Conservation (phyloP, 2,113 vertebrate genomes). For the Tachysurus vachellii region DNA sequence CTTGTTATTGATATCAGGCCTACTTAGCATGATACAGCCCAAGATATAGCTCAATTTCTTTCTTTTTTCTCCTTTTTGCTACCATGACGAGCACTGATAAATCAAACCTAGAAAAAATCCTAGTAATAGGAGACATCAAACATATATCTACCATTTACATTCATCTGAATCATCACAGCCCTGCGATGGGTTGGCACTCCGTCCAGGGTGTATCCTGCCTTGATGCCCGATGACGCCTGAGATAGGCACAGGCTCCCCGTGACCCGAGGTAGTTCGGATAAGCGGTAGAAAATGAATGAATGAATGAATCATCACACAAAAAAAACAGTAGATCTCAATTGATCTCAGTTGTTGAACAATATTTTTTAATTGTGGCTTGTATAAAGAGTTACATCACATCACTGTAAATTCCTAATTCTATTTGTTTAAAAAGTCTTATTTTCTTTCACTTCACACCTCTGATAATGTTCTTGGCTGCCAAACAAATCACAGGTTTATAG, state of each 20-base stretch:
- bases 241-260: too few relatives aligned
- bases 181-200: too few relatives aligned
- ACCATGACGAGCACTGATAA: background rate
- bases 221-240: too few relatives aligned
- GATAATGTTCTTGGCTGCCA: background rate
- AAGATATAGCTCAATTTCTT: background rate
- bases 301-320: too few relatives aligned
- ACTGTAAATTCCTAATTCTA: background rate
- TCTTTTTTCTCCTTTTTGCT: background rate
- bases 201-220: too few relatives aligned
- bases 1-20: slow-evolving; percentile 16
- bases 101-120: background rate
- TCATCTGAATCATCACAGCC: background rate
- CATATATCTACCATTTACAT: background rate
- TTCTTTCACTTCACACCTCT: background rate
- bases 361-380: too few relatives aligned
- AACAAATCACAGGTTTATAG: background rate
- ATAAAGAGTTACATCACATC: background rate
- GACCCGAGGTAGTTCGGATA: too few relatives aligned
- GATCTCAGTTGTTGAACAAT: too few relatives aligned
- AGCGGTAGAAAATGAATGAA: too few relatives aligned
- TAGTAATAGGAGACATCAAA: background rate
- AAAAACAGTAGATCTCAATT: background rate
- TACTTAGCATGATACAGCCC: background rate
- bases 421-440: background rate